Conservation (phyloP, 2,888 invertebrate genomes). For the Agrotis clavis region DNA sequence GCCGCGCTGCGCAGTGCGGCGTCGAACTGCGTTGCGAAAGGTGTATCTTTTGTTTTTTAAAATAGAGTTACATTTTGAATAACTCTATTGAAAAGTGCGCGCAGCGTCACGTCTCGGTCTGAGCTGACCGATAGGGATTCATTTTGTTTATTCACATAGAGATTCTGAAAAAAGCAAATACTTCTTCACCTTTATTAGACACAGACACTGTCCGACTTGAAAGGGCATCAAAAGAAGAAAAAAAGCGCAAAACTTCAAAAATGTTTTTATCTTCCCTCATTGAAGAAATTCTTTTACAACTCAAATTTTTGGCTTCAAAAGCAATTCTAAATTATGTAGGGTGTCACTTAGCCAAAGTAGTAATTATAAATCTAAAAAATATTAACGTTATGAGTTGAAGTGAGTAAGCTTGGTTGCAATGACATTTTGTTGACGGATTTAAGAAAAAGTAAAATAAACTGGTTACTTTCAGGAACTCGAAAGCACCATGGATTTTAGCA, state of each 20-base stretch:
- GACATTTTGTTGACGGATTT: constrained; percentile 47
- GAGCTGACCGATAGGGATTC: too few relatives aligned
- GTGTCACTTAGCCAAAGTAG: constrained; percentile 86
- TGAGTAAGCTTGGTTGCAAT: constrained; percentile 49
- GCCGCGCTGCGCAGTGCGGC: too few relatives aligned
- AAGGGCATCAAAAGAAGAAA: constrained; percentile 66
- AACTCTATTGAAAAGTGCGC: too few relatives aligned
- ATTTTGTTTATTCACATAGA: constrained; percentile 5
- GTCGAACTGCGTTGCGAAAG: too few relatives aligned
- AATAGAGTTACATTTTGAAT: too few relatives aligned
- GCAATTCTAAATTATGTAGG: constrained; percentile 90
- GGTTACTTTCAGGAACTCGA: constrained; percentile 45
- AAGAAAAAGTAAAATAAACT: constrained; percentile 26
- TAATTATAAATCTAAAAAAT: constrained; percentile 88
- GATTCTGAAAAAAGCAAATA: not conserved
- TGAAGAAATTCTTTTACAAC: constrained; percentile 86
- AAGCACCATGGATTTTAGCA: constrained; percentile 86
- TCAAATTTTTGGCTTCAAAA: constrained; percentile 88
- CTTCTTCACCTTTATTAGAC: not conserved
- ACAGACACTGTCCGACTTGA: constrained; percentile 44
- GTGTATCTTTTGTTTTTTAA: too few relatives aligned
- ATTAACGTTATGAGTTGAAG: constrained; percentile 80
- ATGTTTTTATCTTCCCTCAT: constrained; percentile 90
- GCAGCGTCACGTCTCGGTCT: too few relatives aligned
- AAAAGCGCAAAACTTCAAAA: constrained; percentile 83